Evolutionary conservation across 1,140 invertebrate genomes (phyloP).

Genomic region (Ceratosolen solmsi): DNA sequence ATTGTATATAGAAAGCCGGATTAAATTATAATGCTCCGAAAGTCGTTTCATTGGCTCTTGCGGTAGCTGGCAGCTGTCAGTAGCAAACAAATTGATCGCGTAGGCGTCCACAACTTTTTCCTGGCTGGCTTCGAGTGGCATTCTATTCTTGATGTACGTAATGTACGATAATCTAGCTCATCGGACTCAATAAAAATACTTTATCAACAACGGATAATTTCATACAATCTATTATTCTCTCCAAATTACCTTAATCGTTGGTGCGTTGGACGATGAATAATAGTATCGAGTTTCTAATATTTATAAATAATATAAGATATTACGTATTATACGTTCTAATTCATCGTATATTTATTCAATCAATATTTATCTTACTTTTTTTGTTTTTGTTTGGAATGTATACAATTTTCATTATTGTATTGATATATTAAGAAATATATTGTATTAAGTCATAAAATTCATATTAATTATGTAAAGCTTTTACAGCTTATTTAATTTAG

Average conservation of each 20-base stretch:
- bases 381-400: no score
- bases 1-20: neutral
- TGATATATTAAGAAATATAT: no score
- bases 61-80: conserved; percentile 7
- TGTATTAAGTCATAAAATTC: no score
- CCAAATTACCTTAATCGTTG: neutral
- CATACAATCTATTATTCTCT: neutral
- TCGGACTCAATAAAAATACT: conserved; percentile 35
- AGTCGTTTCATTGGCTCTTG: neutral
- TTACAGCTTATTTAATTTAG: no score
- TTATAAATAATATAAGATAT: neutral
- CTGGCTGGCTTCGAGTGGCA: neutral
- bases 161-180: conserved; percentile 42
- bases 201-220: conserved; percentile 20
- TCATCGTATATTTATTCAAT: no score
- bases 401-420: no score
- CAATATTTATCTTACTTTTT: no score
- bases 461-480: no score
- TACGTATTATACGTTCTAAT: no score
- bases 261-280: neutral
- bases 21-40: conserved; percentile 35
- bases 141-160: conserved; percentile 32
- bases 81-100: conserved; percentile 46
- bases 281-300: neutral
- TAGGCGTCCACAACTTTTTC: conserved; percentile 38